Evolutionary conservation across 2,797 vertebrate genomes (phyloP).

Genomic region (Nasua narica): DNA sequence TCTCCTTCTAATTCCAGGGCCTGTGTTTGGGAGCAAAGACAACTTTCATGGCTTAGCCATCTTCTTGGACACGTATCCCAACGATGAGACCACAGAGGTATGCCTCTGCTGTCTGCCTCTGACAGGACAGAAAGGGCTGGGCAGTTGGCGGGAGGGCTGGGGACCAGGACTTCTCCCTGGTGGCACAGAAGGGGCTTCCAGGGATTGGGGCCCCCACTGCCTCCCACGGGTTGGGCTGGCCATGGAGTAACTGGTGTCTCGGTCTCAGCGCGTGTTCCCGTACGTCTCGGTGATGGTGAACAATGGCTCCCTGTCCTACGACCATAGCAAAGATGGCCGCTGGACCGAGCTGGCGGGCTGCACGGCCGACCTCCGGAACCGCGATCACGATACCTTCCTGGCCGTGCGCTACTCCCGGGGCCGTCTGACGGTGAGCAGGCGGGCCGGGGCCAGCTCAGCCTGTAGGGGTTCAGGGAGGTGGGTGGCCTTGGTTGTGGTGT

Average conservation of each 20-base stretch:
- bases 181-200: not conserved
- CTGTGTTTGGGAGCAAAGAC: conserved; percentile 95
- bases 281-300: conserved; percentile 98
- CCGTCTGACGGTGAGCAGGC: conserved; percentile 90
- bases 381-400: conserved; percentile 95
- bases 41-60: conserved; percentile 95
- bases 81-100: conserved; percentile 95
- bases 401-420: conserved; percentile 95
- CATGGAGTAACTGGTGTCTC: not conserved
- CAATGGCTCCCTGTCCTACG: conserved; percentile 94
- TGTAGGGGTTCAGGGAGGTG: fast-evolving
- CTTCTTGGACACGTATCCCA: conserved; percentile 97
- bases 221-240: not conserved
- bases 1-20: conserved; percentile 85
- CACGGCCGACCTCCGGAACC: conserved; percentile 94
- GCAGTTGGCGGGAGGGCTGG: not conserved
- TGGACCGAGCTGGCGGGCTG: conserved; percentile 94
- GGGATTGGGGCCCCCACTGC: not conserved
- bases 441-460: fast-evolving
- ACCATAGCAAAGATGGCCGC: conserved; percentile 96
- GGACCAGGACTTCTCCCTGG: not conserved
- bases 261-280: conserved; percentile 92
- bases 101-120: conserved; percentile 64
- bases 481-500: not conserved
- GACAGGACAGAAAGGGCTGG: not conserved